Evolutionary conservation across 1,140 invertebrate species (phyloP), one percentile per base, ranked within the genome.

Genomic region (Drosophila nannoptera): DNA sequence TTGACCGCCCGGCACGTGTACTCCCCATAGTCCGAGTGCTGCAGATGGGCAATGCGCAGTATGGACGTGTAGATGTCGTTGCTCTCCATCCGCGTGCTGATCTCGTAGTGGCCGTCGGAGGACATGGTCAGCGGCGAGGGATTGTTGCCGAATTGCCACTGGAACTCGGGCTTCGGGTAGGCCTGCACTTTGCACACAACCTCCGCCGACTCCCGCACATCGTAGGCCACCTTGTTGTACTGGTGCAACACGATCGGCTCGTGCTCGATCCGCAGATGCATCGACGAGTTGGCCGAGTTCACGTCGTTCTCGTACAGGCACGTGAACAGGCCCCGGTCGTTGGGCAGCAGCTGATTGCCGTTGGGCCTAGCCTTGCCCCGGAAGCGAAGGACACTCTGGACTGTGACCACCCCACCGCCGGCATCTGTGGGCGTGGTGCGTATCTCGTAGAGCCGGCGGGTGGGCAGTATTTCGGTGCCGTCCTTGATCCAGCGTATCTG

Each of bases 271-370:
- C 95, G 93, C 22, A 98, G 90, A 90, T 96, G 95, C 95, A 97
- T 97, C 43, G 93, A 94, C 2, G 94, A 96, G 78, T 97, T 95
- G 0, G 94, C 93, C 87, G 93, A 93, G 77, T 95, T 96, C 2
- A 97, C 95, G 87, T 96, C 95, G 84, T 98, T 98, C 81, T 96
- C 94, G 88, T 97, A 97, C 2, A 94, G 92, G 86, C 97, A 98
- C 2, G 94, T 93, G 88, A 97, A 98, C 6, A 94, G 92, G 7
- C 97, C 97, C n/a, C 96, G 92, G 89, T 98, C 97, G 45, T 92
- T 92, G 0, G 96, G 95, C 16, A 96, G 87, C 32, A 97, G 90
- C 78, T 95, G 93, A 80, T 96, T 95, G 1, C 92, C 92, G 67
- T 94, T 93, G 0, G 93, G 93, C 33, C 96, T 91, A 0, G 93